Base-by-base conservation (phyloP, 2,888 invertebrate genomes). In the Apodemia hepburni region DNA sequence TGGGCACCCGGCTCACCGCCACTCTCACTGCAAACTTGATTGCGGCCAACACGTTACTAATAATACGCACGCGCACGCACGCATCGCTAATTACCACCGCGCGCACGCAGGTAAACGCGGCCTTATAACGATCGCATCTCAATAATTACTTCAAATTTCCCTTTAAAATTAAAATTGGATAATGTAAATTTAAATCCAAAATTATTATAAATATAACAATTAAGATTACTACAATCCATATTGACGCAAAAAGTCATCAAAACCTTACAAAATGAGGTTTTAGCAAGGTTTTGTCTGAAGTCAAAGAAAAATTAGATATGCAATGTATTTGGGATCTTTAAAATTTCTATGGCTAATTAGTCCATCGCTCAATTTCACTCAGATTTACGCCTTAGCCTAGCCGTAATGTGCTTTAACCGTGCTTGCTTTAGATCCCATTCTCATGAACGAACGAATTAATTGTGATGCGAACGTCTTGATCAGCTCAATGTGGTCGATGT, bases 1-100 rank as follows among this genome's bases (percentile, higher is more conserved):
- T 86, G 95, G 96, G 88, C 97, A 97, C 92, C 96, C 96, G 77
- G 92, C 92, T 81, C 84, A 79, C 69, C 86, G 93, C 90, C 91
- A 94, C 93, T 80, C 94, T 92, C 89, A 92, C 85, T 93, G 94
- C 89, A 85, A 87, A 74, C 85, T 87, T 79, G 87, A 87, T 78
- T 87, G 87, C 86, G 82, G 85, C 75, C 85, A 86, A 82, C 91
- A 88, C 84, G 80, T 83, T 82, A 88, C 81, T 82, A 84, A 81
- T 85, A 90, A 82, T 81, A 81, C 84, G 85, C 92, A 88, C 86
- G 82, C 82, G 81, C 92, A 87, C 85, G 81, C 85, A 78, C 91
- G 91, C 86, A 82, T 86, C 85, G 86, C 87, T 87, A 92, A 70
- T 87, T 93, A 80, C 87, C 92, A 82, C 84, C 91, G 91, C 88